Evolutionary conservation across 2,888 invertebrate species (phyloP).

Genomic region (Lasioglossum lativentre): DNA sequence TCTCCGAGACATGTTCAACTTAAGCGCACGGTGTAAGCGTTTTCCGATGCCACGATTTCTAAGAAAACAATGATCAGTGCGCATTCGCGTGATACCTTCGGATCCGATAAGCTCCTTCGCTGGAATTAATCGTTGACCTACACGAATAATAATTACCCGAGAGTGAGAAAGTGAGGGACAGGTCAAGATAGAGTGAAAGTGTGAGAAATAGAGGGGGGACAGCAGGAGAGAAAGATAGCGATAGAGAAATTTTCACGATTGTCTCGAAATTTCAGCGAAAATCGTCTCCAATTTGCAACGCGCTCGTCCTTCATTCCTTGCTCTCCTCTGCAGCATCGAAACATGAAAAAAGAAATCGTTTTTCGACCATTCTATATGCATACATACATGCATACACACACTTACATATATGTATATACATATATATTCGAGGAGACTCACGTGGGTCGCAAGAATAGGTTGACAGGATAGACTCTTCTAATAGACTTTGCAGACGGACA

Average conservation of each 20-base stretch:
- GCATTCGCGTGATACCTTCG: slow-evolving; percentile 40
- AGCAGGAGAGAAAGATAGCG: slow-evolving; percentile 14
- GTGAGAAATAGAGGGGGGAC: background rate
- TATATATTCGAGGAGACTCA: slow-evolving; percentile 71
- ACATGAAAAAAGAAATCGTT: slow-evolving; percentile 48
- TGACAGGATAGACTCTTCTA: slow-evolving; percentile 82
- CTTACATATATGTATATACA: slow-evolving; percentile 68
- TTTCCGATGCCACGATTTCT: slow-evolving; percentile 41
- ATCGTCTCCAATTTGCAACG: slow-evolving; percentile 19
- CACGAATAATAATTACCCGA: slow-evolving; percentile 46
- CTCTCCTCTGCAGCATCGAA: slow-evolving; percentile 44
- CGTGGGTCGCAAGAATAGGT: slow-evolving; percentile 74
- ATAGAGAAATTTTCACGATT: slow-evolving; percentile 2
- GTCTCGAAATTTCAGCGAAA: slow-evolving; percentile 9
- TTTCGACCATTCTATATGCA: slow-evolving; percentile 61
- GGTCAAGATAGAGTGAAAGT: background rate
- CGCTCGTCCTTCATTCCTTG: slow-evolving; percentile 23
- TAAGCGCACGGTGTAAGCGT: slow-evolving; percentile 14
- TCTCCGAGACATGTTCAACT: slow-evolving; percentile 15
- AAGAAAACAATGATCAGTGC: slow-evolving; percentile 19
- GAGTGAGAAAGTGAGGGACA: slow-evolving; percentile 19
- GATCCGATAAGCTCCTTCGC: slow-evolving; percentile 50
- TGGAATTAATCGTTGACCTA: slow-evolving; percentile 44
- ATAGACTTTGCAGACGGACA: slow-evolving; percentile 84
- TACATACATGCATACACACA: slow-evolving; percentile 66